phyloP scores from a whole-genome alignment of 1,140 invertebrate species.

The Anastrepha ludens region DNA sequence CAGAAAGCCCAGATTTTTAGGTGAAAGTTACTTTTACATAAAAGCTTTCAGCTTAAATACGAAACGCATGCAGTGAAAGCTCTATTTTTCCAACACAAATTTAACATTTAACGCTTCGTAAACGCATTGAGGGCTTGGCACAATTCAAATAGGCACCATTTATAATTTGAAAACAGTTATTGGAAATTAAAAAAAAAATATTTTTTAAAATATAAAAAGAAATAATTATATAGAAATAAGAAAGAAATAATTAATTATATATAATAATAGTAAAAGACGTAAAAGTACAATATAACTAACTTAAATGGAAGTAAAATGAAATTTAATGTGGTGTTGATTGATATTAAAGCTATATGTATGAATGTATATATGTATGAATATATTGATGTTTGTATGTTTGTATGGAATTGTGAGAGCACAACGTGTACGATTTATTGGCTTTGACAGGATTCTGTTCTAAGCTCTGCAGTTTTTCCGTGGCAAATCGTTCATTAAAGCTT shows the following conservation, averaged over 20 bases:
- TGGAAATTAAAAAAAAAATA: background rate
- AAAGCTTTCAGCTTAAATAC: background rate
- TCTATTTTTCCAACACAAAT: background rate
- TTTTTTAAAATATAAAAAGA: background rate
- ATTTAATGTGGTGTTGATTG: slow-evolving; percentile 3
- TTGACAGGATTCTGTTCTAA: too few species aligned
- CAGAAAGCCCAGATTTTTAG: too few species aligned
- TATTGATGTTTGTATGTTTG: too few species aligned
- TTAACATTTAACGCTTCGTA: background rate
- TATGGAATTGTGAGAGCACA: slow-evolving; percentile 1
- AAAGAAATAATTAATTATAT: too few species aligned
- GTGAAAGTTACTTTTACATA: background rate
- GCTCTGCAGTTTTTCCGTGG: too few species aligned
- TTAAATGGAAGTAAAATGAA: slow-evolving; percentile 2
- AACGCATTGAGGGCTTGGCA: background rate
- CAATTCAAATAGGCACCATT: background rate
- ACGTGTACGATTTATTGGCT: background rate
- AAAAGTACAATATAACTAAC: too few species aligned
- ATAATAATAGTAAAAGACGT: background rate
- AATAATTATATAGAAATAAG: too few species aligned
- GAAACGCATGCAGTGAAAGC: background rate
- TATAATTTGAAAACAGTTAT: background rate
- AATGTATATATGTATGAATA: too few species aligned
- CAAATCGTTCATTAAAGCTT: too few species aligned
- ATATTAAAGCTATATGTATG: too few species aligned